Evolutionary conservation across 2,888 invertebrate genomes (phyloP).

Genomic region (Barypeithes pellucidus): DNA sequence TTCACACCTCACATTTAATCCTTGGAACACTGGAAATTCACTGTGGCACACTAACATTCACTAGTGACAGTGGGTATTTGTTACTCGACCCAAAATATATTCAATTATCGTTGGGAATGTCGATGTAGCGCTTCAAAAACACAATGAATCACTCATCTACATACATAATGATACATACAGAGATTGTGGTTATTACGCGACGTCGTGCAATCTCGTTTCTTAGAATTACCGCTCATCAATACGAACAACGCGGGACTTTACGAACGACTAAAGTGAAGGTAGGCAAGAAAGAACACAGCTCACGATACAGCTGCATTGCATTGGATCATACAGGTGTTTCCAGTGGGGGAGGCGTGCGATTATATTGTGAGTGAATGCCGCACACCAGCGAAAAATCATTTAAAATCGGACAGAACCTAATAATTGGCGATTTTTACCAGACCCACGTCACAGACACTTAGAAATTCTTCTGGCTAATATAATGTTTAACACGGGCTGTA

Average conservation of each 20-base stretch:
- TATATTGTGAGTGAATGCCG: constrained; percentile 16
- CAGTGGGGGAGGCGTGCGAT: constrained; percentile 32
- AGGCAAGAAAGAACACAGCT: constrained; percentile 48
- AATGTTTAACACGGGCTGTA: too few relatives aligned
- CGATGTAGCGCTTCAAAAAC: constrained; percentile 22
- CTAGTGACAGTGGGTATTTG: constrained; percentile 7
- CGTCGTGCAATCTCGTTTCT: constrained; percentile 17
- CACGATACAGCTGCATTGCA: too few relatives aligned
- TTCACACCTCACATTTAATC: constrained; percentile 24
- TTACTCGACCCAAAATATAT: constrained; percentile 25
- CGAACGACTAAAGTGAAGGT: constrained; percentile 31
- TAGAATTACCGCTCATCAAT: constrained; percentile 1
- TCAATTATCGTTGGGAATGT: constrained; percentile 24
- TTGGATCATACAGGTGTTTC: constrained; percentile 45
- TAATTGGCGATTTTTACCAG: too few relatives aligned
- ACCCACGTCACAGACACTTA: too few relatives aligned
- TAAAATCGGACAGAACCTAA: too few relatives aligned
- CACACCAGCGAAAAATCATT: too few relatives aligned
- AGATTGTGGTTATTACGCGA: constrained; percentile 18
- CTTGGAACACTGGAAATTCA: constrained; percentile 15
- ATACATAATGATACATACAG: constrained; percentile 16
- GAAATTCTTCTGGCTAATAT: too few relatives aligned
- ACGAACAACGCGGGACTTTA: constrained; percentile 18
- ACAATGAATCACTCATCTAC: constrained; percentile 39
- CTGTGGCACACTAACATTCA: constrained; percentile 34